Conservation (phyloP, 2,113 vertebrate species). For the Bathybates hornii region DNA sequence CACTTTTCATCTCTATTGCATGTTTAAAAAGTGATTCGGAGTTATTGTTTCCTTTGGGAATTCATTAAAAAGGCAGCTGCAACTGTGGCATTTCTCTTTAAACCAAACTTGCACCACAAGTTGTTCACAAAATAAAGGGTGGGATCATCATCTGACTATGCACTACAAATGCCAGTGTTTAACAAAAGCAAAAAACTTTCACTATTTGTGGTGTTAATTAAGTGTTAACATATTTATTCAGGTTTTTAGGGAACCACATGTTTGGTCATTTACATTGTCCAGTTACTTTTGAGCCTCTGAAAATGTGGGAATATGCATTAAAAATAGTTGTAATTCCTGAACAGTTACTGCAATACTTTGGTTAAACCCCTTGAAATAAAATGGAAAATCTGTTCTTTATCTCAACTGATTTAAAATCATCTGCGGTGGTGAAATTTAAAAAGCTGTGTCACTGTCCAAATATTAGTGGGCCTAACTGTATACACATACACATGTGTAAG, state of each 20-base stretch:
- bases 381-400: neutral
- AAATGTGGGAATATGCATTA: neutral
- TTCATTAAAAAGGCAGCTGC: neutral
- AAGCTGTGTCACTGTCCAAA: neutral
- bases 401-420: neutral
- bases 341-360: neutral
- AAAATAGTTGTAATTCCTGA: neutral
- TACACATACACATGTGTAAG: neutral
- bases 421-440: neutral
- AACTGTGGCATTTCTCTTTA: neutral
- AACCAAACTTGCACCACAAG: neutral
- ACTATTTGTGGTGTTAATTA: neutral
- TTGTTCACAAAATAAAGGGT: neutral
- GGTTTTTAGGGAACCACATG: accelerated
- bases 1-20: neutral
- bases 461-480: neutral
- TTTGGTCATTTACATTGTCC: neutral
- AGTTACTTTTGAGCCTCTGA: neutral
- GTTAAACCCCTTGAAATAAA: neutral
- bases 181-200: neutral
- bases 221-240: neutral
- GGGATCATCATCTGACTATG: neutral
- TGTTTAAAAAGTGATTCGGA: neutral
- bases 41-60: neutral
- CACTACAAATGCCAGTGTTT: neutral